Base-by-base conservation (phyloP, 2,888 invertebrate species). In the Hipparchia semele region DNA sequence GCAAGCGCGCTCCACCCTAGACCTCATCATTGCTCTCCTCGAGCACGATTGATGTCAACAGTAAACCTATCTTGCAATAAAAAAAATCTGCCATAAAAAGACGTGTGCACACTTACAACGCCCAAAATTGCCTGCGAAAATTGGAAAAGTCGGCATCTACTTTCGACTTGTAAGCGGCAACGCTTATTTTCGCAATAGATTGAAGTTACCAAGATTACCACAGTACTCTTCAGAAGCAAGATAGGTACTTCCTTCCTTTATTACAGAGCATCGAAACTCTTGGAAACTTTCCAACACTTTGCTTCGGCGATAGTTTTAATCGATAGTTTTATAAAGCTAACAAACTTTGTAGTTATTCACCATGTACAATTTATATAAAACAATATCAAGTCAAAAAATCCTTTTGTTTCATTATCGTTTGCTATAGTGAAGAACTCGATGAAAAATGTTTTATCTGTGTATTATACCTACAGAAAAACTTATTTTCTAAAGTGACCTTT, bases 241-340 rank as follows among this genome's bases (percentile, higher is more conserved):
- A 74, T 74, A 74, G 72, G 73, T 74, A 72, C 73, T 74, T 76
- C 76, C 73, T 76, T 74, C 74, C 74, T 74, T 76, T 77, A 74
- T 74, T 75, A 70, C 78, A 68, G 71, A 76, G 70, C 70, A 69
- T 53, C 53, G 71, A 74, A 75, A 70, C 74, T 72, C 75, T 76
- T 79, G 78, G 79, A 74, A 75, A 75, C 69, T 74, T 76, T 79
- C 79, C 79, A 79, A 77, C 76, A 77, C 75, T 79, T 77, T 76
- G 73, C 72, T 71, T 77, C 66, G 68, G 70, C 75, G 77, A 78
- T 78, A 77, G 76, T 76, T 77, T 75, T 77, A 79, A 79, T 80
- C 79, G 77, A 77, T 74, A 78, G 72, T 74, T 79, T 73, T 70
- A 53, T 61, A 58, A 73, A 72, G 75, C 73, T 70, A 75, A 75